These are phyloP conservation scores for Coreoperca whiteheadi DNA, from an alignment of 2,113 vertebrate genomes.

Conservation along the genomic window DNA sequence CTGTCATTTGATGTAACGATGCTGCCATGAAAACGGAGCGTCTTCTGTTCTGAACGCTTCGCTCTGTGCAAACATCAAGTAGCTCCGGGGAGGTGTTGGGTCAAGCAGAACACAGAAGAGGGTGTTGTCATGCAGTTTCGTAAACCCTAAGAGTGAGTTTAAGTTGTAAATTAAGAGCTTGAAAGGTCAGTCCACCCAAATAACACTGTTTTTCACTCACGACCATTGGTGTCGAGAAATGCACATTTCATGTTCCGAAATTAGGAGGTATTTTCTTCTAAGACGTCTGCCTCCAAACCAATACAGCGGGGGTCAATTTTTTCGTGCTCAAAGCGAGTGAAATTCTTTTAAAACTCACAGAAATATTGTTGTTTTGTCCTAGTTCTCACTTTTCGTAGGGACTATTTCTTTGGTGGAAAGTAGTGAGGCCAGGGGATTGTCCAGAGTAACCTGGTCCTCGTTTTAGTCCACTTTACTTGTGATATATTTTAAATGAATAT, in stretches of 20 bases:
- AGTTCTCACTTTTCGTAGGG: background rate
- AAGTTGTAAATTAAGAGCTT: slow-evolving; percentile 1
- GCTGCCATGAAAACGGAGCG: too few species aligned
- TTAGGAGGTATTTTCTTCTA: background rate
- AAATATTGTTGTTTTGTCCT: background rate
- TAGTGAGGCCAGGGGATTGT: background rate
- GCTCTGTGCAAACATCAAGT: background rate
- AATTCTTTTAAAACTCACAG: background rate
- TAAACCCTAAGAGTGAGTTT: background rate
- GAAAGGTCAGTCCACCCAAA: background rate
- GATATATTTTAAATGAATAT: background rate
- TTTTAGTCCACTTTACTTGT: background rate
- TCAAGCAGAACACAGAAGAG: background rate
- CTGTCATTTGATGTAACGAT: background rate
- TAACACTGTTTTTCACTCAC: background rate
- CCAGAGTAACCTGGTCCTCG: background rate
- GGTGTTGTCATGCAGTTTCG: background rate
- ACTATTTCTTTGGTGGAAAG: background rate
- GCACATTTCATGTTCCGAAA: background rate
- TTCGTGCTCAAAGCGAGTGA: background rate
- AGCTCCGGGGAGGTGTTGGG: background rate
- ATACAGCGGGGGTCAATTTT: background rate
- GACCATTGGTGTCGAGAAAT: background rate
- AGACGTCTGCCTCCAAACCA: background rate
- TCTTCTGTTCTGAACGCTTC: background rate